Evolutionary conservation across 2,113 vertebrate genomes (phyloP).

Genomic region (Barbus barbus): DNA sequence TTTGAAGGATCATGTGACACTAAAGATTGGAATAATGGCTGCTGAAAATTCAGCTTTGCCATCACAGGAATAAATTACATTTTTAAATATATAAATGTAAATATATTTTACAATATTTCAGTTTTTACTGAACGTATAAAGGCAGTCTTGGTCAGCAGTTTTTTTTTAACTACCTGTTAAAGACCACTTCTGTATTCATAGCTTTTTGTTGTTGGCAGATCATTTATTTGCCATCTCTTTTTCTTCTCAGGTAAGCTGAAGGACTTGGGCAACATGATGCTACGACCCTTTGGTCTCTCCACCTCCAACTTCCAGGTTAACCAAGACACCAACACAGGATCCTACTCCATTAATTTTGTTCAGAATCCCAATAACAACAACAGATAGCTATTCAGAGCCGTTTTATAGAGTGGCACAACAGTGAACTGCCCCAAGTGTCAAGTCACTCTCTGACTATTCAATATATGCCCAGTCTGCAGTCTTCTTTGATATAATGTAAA

Average conservation of each 20-base stretch:
- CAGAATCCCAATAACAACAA: conserved; percentile 88
- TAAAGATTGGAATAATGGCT: background rate
- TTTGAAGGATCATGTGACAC: background rate
- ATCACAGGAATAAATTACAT: background rate
- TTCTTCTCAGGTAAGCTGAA: conserved; percentile 87
- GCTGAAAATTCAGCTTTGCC: background rate
- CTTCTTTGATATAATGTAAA: no score
- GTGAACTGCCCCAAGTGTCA: background rate
- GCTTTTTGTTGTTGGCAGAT: background rate
- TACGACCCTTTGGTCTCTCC: conserved; percentile 94
- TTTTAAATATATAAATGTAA: background rate
- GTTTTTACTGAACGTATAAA: background rate
- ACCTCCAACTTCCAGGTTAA: conserved; percentile 96
- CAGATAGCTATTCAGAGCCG: conserved; percentile 71
- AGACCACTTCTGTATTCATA: no score
- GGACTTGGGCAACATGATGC: conserved; percentile 93
- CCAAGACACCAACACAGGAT: conserved; percentile 86
- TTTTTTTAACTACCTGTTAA: no score
- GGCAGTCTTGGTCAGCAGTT: background rate
- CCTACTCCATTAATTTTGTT: conserved; percentile 93
- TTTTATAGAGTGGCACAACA: background rate
- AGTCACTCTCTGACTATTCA: no score
- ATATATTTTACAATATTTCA: background rate
- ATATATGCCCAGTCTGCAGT: no score
- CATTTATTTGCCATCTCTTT: conserved; percentile 38